Conservation (phyloP, 2,888 invertebrate genomes). For the Macrostomum cliftonense region DNA sequence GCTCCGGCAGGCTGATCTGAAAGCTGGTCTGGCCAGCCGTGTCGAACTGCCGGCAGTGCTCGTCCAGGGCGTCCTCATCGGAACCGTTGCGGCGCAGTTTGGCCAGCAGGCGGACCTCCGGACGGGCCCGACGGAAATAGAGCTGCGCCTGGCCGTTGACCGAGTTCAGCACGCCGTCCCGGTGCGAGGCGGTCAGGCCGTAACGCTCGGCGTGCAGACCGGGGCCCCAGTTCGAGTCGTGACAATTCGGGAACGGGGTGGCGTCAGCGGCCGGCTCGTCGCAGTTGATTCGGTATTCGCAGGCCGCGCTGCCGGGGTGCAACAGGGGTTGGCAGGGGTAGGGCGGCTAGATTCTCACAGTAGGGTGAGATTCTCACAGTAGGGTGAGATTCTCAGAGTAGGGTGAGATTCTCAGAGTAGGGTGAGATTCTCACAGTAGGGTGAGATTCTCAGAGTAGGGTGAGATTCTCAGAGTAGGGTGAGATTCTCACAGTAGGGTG, state of each 20-base stretch:
- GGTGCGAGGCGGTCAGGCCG: constrained; percentile 2
- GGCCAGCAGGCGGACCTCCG: constrained; percentile 4
- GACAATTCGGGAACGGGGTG: constrained; percentile 2
- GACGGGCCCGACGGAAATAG: background rate
- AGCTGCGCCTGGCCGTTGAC: background rate
- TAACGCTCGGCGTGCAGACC: constrained; percentile 6
- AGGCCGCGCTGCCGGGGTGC: background rate
- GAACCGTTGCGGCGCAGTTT: background rate
- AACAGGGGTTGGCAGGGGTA: too few species aligned
- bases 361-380: too few species aligned
- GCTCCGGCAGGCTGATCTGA: background rate
- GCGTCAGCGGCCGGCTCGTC: background rate
- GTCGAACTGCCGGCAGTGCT: background rate
- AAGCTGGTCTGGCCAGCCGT: background rate
- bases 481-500: too few species aligned
- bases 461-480: too few species aligned
- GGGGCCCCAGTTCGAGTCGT: constrained; percentile 9
- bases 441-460: too few species aligned
- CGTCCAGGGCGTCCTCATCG: background rate
- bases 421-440: too few species aligned
- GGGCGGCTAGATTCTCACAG: too few species aligned
- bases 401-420: too few species aligned
- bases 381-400: too few species aligned
- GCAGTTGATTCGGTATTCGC: background rate
- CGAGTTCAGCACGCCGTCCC: background rate